phyloP scores from a whole-genome alignment of 2,113 vertebrate genomes.

The Alligator sinensis region DNA sequence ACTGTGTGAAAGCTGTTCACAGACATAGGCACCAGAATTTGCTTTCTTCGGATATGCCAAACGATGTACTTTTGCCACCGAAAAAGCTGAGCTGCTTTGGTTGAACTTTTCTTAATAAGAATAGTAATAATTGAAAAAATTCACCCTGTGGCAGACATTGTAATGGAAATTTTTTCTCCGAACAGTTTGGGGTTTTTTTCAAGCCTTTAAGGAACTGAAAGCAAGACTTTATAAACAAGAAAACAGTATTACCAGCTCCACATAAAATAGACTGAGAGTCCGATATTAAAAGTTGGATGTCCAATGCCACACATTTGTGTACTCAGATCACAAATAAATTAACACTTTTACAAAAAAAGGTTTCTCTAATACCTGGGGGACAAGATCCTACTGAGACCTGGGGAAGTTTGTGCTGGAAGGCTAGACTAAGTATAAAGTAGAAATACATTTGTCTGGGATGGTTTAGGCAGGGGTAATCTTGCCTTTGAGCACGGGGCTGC shows the following conservation, averaged over 20 bases:
- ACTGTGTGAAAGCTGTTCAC: no score
- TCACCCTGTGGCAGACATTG: background rate
- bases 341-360: background rate
- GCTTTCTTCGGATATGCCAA: no score
- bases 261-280: background rate
- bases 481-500: background rate
- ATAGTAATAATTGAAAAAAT: background rate
- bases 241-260: background rate
- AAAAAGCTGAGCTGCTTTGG: no score
- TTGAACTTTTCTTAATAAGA: no score
- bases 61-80: no score
- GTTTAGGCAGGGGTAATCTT: background rate
- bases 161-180: rapidly evolving
- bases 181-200: background rate
- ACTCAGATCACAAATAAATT: background rate
- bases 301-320: background rate
- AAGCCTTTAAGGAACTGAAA: background rate
- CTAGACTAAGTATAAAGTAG: background rate
- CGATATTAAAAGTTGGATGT: background rate
- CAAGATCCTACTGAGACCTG: background rate
- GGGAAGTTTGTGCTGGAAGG: background rate
- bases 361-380: background rate
- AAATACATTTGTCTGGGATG: background rate
- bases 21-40: no score
- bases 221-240: background rate